Conservation (phyloP, 53 echinoderm and acorn worm species). For the Holothuria leucospilota region DNA sequence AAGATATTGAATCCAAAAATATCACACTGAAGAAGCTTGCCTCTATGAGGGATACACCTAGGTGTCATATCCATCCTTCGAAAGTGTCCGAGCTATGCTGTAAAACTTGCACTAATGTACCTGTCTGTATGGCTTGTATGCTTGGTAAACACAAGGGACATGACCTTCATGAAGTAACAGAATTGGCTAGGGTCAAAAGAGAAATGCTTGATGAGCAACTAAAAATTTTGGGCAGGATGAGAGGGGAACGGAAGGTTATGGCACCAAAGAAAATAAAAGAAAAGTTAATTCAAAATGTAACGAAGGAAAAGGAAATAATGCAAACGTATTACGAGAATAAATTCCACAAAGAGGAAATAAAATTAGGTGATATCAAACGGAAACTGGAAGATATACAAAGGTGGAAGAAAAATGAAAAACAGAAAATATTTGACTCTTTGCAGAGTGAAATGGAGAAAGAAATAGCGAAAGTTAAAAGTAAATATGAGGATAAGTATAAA, state of each 20-base stretch:
- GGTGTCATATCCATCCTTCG: background rate
- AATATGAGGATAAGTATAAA: background rate
- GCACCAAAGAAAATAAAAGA: background rate
- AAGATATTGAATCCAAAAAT: background rate
- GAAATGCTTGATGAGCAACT: background rate
- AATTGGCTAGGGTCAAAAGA: background rate
- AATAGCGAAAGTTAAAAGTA: background rate
- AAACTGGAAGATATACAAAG: background rate
- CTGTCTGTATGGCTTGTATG: constrained; percentile 1
- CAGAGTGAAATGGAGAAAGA: background rate
- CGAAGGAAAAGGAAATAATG: background rate
- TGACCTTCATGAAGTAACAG: constrained; percentile 13
- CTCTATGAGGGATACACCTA: background rate
- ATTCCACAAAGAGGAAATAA: background rate
- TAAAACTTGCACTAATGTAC: background rate
- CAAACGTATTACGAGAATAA: background rate
- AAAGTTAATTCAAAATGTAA: background rate
- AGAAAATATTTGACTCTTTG: background rate
- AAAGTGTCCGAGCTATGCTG: background rate
- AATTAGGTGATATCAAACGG: background rate
- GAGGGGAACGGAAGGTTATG: background rate
- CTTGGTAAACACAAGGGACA: background rate
- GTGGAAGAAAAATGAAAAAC: no score
- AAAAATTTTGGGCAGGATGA: background rate
- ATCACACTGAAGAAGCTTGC: background rate